Percentiles rank a stretch among this genome's conserved stretches.
phyloP scores from a whole-genome alignment of 2,797 vertebrate species.

The Anguilla obscura region DNA sequence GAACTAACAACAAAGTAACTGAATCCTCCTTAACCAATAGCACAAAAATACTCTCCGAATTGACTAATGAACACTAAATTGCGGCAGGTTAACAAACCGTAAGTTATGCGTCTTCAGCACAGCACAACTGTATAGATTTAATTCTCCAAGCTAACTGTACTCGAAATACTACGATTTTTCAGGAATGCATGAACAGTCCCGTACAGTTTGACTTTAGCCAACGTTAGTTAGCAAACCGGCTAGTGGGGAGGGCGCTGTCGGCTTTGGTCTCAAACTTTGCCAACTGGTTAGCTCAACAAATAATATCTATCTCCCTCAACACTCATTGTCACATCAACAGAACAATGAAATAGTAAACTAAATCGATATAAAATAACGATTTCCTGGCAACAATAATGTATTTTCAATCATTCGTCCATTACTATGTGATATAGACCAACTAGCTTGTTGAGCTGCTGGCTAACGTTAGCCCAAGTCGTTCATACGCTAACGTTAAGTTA shows the following conservation, averaged over 20 bases:
- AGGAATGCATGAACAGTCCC: conserved; percentile 5
- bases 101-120: not conserved
- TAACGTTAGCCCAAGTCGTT: conserved; percentile 3
- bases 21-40: not conserved
- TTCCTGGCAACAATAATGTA: not conserved
- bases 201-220: not conserved
- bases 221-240: conserved; percentile 25
- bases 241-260: conserved; percentile 32
- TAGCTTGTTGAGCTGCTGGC: not conserved
- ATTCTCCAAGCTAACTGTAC: not conserved
- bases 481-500: not conserved
- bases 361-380: not conserved
- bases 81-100: not conserved
- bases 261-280: conserved; percentile 16
- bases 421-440: not conserved
- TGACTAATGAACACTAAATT: not conserved
- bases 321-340: not conserved
- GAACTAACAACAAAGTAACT: not conserved
- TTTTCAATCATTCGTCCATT: not conserved
- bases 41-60: not conserved
- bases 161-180: not conserved
- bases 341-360: not conserved
- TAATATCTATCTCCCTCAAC: not conserved
- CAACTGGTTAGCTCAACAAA: conserved; percentile 1
- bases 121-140: not conserved